Conservation (phyloP, 2,797 vertebrate genomes). For the Spinibarbus caldwelli region DNA sequence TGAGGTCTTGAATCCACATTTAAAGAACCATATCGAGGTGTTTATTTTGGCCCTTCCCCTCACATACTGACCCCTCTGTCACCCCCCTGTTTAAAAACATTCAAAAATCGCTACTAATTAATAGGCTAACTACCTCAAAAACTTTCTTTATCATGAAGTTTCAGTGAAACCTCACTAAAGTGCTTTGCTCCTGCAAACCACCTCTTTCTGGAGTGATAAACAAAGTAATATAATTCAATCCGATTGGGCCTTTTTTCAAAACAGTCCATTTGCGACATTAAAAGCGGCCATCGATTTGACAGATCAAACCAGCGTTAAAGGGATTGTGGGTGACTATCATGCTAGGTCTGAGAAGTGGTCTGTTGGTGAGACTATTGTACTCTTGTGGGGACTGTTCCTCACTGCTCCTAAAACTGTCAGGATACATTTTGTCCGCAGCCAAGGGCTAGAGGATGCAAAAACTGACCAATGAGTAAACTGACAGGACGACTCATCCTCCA, state of each 20-base stretch:
- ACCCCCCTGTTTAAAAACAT: not conserved
- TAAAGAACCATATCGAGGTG: not conserved
- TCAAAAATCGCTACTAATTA: not conserved
- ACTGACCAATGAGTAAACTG: slow-evolving; percentile 77
- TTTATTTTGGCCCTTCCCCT: not conserved
- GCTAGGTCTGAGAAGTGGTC: not conserved
- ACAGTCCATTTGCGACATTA: not conserved
- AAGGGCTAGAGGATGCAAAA: slow-evolving; percentile 69
- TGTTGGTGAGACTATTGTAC: slow-evolving; percentile 21
- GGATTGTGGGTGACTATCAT: slow-evolving; percentile 12
- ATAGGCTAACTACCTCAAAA: not conserved
- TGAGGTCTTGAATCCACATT: not conserved
- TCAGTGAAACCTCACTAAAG: not conserved
- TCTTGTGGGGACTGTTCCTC: slow-evolving; percentile 28
- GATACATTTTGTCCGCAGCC: slow-evolving; percentile 69
- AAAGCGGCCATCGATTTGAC: slow-evolving; percentile 12
- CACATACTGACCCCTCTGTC: not conserved
- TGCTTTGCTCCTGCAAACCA: not conserved
- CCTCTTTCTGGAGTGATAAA: not conserved
- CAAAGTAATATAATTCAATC: not conserved
- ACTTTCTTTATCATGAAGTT: not conserved
- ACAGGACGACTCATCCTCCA: slow-evolving; percentile 74
- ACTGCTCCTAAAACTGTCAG: slow-evolving; percentile 71
- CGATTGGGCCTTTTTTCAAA: not conserved
- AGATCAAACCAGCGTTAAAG: slow-evolving; percentile 15